phyloP scores from a whole-genome alignment of 2,888 invertebrate species.

The Gandaritis pyraliata region DNA sequence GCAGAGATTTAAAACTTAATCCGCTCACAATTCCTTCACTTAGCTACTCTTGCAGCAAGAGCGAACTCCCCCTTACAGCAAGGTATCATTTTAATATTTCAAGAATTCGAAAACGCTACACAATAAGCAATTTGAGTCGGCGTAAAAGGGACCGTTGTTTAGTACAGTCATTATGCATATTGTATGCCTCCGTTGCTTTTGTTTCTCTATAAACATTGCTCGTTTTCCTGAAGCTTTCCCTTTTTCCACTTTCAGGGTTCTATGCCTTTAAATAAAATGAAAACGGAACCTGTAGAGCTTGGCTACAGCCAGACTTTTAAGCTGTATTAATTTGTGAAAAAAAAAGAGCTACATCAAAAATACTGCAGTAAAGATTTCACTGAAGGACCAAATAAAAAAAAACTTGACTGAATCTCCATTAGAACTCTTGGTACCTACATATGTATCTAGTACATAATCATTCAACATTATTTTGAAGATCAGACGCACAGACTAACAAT shows the following conservation, averaged over 20 bases:
- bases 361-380: no score
- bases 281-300: not conserved
- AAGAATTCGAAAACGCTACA: slow-evolving; percentile 57
- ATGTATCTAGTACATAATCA: no score
- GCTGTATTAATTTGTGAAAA: not conserved
- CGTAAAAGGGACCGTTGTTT: slow-evolving; percentile 69
- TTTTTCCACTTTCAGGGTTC: slow-evolving; percentile 59
- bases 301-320: not conserved
- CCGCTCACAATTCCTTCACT: no score
- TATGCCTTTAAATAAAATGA: not conserved
- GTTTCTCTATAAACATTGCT: slow-evolving; percentile 76
- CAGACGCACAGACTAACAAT: no score
- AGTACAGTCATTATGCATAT: slow-evolving; percentile 81
- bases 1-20: no score
- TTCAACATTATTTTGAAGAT: no score
- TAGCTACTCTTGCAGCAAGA: slow-evolving; percentile 4
- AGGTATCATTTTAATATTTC: slow-evolving; percentile 36
- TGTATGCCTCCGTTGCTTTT: slow-evolving; percentile 72
- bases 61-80: slow-evolving; percentile 15
- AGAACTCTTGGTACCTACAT: no score
- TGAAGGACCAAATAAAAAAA: no score
- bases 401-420: no score
- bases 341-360: no score
- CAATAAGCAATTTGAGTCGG: slow-evolving; percentile 73
- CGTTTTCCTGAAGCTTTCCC: slow-evolving; percentile 62